Percentiles rank a stretch among this genome's conserved stretches.
Evolutionary conservation across 2,113 vertebrate genomes (phyloP).

Genomic region (Petrocephalus zakoni): DNA sequence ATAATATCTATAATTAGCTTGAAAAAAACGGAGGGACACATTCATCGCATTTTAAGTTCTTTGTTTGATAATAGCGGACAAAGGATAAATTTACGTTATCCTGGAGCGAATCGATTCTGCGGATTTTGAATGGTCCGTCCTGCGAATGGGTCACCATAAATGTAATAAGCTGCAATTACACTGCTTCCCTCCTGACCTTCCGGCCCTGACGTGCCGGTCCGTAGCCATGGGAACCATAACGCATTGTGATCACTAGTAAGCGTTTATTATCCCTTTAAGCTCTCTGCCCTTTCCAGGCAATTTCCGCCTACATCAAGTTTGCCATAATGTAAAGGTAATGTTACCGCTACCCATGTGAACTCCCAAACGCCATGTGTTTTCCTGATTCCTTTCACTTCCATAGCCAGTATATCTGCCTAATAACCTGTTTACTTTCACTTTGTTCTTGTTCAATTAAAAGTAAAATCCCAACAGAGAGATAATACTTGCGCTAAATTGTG

Average conservation of each 20-base stretch:
- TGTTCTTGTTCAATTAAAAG: neutral
- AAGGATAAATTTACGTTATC: neutral
- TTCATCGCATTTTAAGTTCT: neutral
- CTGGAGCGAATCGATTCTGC: neutral
- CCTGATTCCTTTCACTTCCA: neutral
- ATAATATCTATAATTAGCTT: conserved; percentile 1
- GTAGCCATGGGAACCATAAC: neutral
- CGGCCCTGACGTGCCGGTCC: neutral
- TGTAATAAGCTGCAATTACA: neutral
- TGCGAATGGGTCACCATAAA: neutral
- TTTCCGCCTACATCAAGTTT: neutral
- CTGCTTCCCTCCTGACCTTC: neutral
- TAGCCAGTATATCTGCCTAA: neutral
- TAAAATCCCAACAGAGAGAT: neutral
- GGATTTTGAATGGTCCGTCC: neutral
- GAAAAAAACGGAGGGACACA: neutral
- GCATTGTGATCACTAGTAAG: neutral
- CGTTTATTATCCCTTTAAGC: neutral
- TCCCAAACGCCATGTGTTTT: neutral
- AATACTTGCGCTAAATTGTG: neutral
- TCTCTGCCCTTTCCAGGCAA: neutral
- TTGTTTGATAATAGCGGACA: neutral
- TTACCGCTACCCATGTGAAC: neutral
- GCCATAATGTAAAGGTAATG: neutral
- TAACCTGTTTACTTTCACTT: neutral